Base-by-base conservation (phyloP, 92 coral and sea anemone genomes). In the Epizoanthus ramosus region DNA sequence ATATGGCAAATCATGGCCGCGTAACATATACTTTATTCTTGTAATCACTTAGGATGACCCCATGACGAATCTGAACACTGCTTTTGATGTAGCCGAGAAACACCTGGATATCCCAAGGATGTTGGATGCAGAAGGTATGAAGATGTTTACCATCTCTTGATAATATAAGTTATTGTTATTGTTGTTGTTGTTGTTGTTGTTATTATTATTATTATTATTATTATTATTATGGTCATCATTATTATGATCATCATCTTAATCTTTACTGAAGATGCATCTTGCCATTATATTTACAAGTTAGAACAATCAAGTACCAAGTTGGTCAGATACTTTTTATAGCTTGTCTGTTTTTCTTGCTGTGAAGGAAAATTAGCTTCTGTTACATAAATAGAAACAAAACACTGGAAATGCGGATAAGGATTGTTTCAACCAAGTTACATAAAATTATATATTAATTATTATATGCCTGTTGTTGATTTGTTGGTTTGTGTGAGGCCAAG, bases 11-110 rank as follows among this genome's bases (percentile, higher is more conserved):
- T 41, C 6, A 10, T 21, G 13, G 8, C 16, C 9, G 22, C 39
- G n/a, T n/a, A n/a, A n/a, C n/a, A n/a, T n/a, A 31, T 35, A 25
- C 47, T 68, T 41, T 70, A 3, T 9, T 71, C 15, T 22, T 16
- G 50, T 74, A 54, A 75, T 12, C 63, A 75, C 45, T 2, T 68
- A 96, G 99, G 98, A 96, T 85, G 91, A 87, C 70, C 99, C 99
- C 1, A 76, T 88, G 83, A 88, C 88, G 76, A 96, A 96, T 83
- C 79, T 96, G 63, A 96, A 92, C 80, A 86, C 88, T 50, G 99
- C 99, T 28, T 96, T 96, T 83, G 98, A 96, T 85, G 99, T 94
- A 56, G 99, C 99, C 69, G 99, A 96, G 64, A 85, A 93, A 47
- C 89, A 96, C 75, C 87, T 96, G 74, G 99, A 96, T 58, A 94